phyloP scores from a whole-genome alignment of 1,140 invertebrate species.

The Yoshiicerus persimilis region DNA sequence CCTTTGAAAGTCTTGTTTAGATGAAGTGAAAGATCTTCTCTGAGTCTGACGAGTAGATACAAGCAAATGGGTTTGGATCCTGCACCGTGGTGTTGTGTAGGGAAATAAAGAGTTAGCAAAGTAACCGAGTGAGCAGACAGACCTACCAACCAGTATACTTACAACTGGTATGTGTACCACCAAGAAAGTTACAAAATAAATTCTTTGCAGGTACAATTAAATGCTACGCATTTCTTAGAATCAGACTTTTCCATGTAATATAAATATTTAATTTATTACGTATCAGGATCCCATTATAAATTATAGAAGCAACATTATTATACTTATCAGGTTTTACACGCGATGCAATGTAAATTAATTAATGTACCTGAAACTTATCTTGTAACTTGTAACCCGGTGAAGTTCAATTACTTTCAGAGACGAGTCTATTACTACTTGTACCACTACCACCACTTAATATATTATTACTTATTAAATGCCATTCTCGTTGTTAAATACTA shows the following conservation, averaged over 20 bases:
- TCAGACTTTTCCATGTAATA: background rate
- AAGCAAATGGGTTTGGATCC: background rate
- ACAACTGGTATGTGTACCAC: background rate
- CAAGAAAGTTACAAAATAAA: background rate
- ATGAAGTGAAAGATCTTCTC: background rate
- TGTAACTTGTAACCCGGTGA: background rate
- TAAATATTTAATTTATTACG: background rate
- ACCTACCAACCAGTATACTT: background rate
- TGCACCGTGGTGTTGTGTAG: no score
- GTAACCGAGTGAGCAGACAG: background rate
- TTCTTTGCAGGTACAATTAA: background rate
- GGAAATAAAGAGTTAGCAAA: background rate
- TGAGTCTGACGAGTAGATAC: background rate
- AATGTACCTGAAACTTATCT: background rate
- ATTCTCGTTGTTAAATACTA: background rate
- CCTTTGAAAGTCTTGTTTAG: background rate
- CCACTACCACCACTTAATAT: background rate
- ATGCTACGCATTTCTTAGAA: background rate
- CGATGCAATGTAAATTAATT: background rate
- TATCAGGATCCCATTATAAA: background rate
- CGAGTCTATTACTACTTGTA: background rate
- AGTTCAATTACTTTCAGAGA: background rate
- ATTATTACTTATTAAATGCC: background rate
- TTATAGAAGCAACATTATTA: background rate
- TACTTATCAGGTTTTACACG: background rate